These are phyloP conservation scores for Rhyacophila evoluta DNA, from an alignment of 2,888 invertebrate genomes.

Conservation along the genomic window DNA sequence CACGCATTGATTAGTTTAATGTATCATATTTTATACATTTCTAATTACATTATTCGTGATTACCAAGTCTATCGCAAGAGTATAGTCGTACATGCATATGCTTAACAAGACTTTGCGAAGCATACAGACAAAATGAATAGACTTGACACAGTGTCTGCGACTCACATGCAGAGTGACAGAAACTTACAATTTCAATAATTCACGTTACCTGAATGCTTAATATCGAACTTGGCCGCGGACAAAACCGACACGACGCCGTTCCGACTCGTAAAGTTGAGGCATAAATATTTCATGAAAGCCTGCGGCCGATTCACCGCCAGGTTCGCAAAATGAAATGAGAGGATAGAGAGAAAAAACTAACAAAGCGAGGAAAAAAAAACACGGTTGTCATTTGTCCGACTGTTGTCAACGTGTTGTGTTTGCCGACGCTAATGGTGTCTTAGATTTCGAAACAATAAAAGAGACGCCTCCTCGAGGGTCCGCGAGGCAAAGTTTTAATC, in stretches of 20 bases:
- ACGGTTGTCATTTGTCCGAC: constrained; percentile 13
- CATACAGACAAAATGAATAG: neutral
- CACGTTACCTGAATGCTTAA: constrained; percentile 52
- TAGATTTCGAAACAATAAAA: constrained; percentile 9
- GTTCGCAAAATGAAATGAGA: constrained; percentile 7
- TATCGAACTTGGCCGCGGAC: constrained; percentile 51
- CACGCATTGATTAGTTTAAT: too few species aligned
- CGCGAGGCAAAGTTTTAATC: constrained; percentile 4
- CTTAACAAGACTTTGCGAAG: too few species aligned
- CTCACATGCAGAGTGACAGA: neutral
- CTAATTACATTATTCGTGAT: too few species aligned
- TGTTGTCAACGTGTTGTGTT: constrained; percentile 21
- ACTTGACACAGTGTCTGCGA: neutral
- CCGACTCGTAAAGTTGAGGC: constrained; percentile 49
- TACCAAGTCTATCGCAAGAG: too few species aligned
- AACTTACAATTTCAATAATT: constrained; percentile 51
- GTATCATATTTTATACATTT: too few species aligned
- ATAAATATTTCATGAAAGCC: constrained; percentile 53
- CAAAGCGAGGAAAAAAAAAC: neutral
- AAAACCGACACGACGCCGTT: constrained; percentile 44
- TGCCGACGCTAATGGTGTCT: constrained; percentile 23
- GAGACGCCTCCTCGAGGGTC: neutral
- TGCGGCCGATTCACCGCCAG: neutral
- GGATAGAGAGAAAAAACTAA: neutral
- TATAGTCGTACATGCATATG: too few species aligned